These are phyloP conservation scores for Rallus limicola DNA, from an alignment of 2,113 vertebrate species.

Conservation along the genomic window DNA sequence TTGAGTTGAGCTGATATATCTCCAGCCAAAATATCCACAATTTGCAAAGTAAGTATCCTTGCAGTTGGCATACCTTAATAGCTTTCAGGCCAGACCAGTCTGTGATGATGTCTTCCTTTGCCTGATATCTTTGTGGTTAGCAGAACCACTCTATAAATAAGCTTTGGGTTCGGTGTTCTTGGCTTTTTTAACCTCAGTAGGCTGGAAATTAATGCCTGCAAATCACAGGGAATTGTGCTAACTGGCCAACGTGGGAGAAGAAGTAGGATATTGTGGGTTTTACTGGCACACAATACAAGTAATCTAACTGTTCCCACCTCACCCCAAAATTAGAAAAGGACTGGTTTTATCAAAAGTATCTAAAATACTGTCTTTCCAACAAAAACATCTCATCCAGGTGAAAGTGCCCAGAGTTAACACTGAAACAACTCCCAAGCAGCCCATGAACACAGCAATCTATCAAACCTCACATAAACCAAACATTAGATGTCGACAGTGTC, in stretches of 20 bases:
- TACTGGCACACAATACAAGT: neutral
- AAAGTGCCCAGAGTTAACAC: neutral
- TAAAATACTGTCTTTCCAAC: neutral
- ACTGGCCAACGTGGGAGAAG: neutral
- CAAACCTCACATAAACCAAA: neutral
- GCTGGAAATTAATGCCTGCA: conserved; percentile 33
- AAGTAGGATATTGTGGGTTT: conserved; percentile 12
- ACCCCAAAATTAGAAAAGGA: neutral
- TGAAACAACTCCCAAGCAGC: neutral
- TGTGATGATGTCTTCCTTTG: neutral
- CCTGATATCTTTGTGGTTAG: neutral
- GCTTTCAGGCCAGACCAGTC: neutral
- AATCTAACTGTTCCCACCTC: neutral
- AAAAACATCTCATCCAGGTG: neutral
- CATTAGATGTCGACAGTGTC: neutral
- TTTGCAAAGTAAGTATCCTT: neutral
- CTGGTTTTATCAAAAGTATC: neutral
- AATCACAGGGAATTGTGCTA: neutral
- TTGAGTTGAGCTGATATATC: neutral
- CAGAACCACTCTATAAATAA: conserved; percentile 30
- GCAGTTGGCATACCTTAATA: neutral
- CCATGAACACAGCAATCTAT: neutral
- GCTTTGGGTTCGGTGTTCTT: neutral
- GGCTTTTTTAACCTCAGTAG: neutral
- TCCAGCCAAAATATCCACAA: neutral